phyloP scores from a whole-genome alignment of 2,113 vertebrate species.

The Charadrius vociferus region DNA sequence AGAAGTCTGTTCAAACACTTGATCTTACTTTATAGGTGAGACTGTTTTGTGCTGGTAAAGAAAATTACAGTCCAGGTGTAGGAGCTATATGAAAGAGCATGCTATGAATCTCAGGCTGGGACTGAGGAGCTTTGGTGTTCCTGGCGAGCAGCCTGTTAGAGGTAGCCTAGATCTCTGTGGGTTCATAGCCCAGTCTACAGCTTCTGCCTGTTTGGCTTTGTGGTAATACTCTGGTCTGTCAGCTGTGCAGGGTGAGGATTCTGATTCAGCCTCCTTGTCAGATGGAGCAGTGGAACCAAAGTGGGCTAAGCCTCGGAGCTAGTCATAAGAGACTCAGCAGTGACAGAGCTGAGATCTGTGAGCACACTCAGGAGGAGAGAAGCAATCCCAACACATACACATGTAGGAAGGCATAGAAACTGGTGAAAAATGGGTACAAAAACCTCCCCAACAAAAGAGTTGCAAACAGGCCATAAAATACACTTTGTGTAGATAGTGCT shows the following conservation, averaged over 20 bases:
- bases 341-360: fast-evolving
- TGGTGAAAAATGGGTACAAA: background rate
- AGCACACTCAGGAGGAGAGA: background rate
- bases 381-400: fast-evolving
- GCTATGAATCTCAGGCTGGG: background rate
- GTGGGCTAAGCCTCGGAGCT: background rate
- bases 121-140: background rate
- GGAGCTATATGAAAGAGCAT: background rate
- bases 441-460: background rate
- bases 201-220: background rate
- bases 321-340: background rate
- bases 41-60: background rate
- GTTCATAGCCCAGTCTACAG: background rate
- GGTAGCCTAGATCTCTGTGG: background rate
- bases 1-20: background rate
- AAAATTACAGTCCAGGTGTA: background rate
- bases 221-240: background rate
- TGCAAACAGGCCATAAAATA: background rate
- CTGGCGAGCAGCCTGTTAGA: background rate
- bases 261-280: background rate
- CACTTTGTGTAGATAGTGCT: background rate
- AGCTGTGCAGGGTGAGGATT: background rate
- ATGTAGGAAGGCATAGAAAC: background rate
- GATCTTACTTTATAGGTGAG: conserved; percentile 9
- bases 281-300: background rate